Conservation (phyloP, 2,113 vertebrate species). For the Cephalopholis sonnerati region DNA sequence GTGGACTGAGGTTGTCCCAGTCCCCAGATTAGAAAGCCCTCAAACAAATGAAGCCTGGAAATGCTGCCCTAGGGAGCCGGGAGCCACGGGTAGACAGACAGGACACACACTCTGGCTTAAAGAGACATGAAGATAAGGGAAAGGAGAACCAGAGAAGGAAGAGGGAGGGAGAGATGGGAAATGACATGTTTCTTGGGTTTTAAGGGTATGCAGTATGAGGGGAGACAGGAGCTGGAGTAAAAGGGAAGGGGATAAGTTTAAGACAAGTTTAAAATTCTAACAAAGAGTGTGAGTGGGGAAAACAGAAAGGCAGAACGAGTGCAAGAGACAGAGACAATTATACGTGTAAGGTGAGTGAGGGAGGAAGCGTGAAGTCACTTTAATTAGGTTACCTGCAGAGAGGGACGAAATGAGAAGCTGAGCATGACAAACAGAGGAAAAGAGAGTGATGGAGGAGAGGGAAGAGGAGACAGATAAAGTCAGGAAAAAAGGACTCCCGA, state of each 20-base stretch:
- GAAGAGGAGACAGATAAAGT: conserved; percentile 47
- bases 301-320: conserved; percentile 87
- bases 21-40: conserved; percentile 83
- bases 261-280: conserved; percentile 67
- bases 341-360: conserved; percentile 65
- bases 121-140: conserved; percentile 68
- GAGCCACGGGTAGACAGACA: conserved; percentile 69
- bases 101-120: conserved; percentile 75
- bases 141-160: conserved; percentile 51
- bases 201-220: conserved; percentile 54
- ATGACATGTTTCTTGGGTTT: conserved; percentile 57
- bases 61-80: conserved; percentile 75
- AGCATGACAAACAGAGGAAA: conserved; percentile 60
- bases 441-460: conserved; percentile 63
- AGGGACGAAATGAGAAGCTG: conserved; percentile 77
- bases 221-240: conserved; percentile 47
- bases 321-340: conserved; percentile 66
- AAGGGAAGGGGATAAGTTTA: conserved; percentile 41
- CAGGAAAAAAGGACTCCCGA: conserved; percentile 50
- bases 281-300: conserved; percentile 79
- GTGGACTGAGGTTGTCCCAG: conserved; percentile 76
- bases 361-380: conserved; percentile 69
- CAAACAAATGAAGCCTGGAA: conserved; percentile 84
- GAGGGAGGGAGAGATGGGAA: conserved; percentile 46
- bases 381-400: conserved; percentile 77